Evolutionary conservation across 1,140 invertebrate species (phyloP), one percentile per base, ranked within the genome.

Genomic region (Drosophila prosaltans): DNA sequence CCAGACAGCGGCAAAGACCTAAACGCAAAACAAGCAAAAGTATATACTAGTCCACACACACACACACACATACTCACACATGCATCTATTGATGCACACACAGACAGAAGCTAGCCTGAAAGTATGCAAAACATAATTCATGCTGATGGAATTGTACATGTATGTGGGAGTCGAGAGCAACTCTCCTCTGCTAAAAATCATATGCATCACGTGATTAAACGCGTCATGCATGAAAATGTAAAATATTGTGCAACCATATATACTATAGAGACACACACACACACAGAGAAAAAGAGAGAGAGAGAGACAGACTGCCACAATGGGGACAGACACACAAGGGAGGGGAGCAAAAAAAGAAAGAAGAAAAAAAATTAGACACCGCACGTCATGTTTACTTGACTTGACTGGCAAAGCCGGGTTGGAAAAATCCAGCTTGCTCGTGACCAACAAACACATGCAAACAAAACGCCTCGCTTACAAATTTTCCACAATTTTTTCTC

Each of bases 181-280:
- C 55, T 36, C 30, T 57, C 30, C 59, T 54, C 39, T 68, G 81
- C 78, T 82, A 81, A 88, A 90, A 90, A 90, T 90, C 86, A 90
- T 90, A 90, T 90, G 86, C 86, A 90, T 90, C 86, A 90, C 86
- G 86, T 90, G 86, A 90, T 83, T 90, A 90, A 91, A 90, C 86
- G 86, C 86, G 86, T 90, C 86, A 90, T 90, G 86, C 86, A 90
- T 90, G 82, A 90, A 90, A 90, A 91, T 90, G 76, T 88, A 88
- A 88, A 88, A 88, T 88, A 88, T 88, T 78, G 78, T 80, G 63
- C 80, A 73, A 69, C 75, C 75, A 69, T 65, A 73, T 78, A 32
- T 40, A 68, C 55, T 24, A 51, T 51, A 51, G 21, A 51, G 45
- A 66, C 10, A 45, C 16, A 59, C 11, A 45, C 21, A 40, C 36